Conservation (phyloP, 2,797 vertebrate species). For the Sebastes glaucus region DNA sequence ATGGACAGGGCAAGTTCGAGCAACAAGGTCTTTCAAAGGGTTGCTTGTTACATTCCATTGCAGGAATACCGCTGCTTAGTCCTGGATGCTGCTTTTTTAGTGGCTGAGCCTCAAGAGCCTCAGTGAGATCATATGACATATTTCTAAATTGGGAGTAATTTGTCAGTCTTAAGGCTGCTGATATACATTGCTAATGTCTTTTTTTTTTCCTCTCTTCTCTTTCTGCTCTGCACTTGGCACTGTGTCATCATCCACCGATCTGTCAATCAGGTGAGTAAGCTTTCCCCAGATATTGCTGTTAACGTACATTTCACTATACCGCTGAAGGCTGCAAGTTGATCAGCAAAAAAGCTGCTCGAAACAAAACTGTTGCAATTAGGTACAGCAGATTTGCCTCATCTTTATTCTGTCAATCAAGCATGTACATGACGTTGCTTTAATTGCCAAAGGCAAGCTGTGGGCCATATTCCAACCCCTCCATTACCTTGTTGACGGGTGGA, state of each 20-base stretch:
- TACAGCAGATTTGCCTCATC: background rate
- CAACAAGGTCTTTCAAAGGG: conserved; percentile 23
- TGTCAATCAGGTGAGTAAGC: conserved; percentile 51
- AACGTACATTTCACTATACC: background rate
- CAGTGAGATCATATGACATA: background rate
- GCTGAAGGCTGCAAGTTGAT: background rate
- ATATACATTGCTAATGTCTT: background rate
- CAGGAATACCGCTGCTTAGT: background rate
- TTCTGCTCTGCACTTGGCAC: background rate
- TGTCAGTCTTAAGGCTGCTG: background rate
- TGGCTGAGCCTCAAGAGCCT: background rate
- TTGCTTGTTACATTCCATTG: conserved; percentile 6
- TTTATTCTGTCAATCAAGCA: conserved; percentile 12
- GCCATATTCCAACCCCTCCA: background rate
- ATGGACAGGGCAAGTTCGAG: background rate
- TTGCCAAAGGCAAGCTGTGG: background rate
- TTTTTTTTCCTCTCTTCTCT: conserved; percentile 10
- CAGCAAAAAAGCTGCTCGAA: background rate
- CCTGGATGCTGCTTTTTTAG: background rate
- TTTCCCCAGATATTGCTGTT: background rate
- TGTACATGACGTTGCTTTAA: conserved; percentile 1
- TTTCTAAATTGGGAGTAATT: background rate
- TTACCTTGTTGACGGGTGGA: conserved; percentile 7
- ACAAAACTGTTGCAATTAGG: background rate
- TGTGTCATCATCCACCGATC: background rate